A percentile compares a stretch with the other conserved stretches of the same genome.
Evolutionary conservation across 2,797 vertebrate genomes (phyloP).

Genomic region (Varecia variegata): DNA sequence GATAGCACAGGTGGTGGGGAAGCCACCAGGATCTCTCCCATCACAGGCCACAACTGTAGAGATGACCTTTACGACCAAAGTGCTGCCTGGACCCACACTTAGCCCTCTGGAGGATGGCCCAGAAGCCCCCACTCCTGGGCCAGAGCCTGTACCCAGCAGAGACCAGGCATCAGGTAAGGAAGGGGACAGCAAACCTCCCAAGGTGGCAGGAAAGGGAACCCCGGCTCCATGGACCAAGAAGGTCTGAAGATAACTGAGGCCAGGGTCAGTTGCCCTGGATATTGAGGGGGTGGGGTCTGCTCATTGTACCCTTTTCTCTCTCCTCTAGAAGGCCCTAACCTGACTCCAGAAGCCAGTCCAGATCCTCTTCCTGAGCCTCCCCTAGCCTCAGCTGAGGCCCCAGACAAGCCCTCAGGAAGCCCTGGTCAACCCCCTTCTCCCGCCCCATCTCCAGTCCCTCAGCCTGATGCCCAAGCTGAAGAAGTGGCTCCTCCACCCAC

Average conservation of each 20-base stretch:
- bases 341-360: conserved; percentile 52
- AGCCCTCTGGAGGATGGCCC: conserved; percentile 52
- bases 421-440: conserved; percentile 57
- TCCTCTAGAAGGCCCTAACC: conserved; percentile 55
- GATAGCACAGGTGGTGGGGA: background rate
- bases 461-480: conserved; percentile 61
- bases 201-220: background rate
- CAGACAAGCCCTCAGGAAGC: conserved; percentile 60
- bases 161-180: conserved; percentile 70
- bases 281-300: background rate
- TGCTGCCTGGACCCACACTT: conserved; percentile 66
- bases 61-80: conserved; percentile 80
- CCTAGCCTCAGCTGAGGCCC: conserved; percentile 1
- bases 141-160: conserved; percentile 41
- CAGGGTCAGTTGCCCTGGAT: background rate
- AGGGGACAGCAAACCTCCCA: background rate
- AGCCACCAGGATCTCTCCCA: background rate
- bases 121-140: background rate
- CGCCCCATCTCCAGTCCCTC: conserved; percentile 45
- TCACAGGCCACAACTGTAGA: conserved; percentile 81
- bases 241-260: background rate
- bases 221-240: background rate
- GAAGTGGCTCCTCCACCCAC: conserved; percentile 33
- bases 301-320: background rate
- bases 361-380: conserved; percentile 49